These are phyloP conservation scores for Equus quagga DNA, from an alignment of 2,113 vertebrate genomes.

Conservation along the genomic window DNA sequence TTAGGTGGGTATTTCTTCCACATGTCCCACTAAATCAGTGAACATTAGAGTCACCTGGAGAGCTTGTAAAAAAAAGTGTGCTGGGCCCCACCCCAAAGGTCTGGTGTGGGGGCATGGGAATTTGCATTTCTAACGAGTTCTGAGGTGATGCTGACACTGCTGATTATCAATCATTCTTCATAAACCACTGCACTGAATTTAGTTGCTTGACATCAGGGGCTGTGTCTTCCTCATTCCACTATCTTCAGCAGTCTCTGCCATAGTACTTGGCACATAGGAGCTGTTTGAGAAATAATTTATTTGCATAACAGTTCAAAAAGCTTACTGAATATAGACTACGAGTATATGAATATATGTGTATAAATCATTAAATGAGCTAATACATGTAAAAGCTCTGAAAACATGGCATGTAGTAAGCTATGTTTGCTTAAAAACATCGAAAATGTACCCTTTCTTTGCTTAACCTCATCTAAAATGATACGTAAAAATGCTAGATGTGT, in stretches of 20 bases:
- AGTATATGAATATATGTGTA: neutral
- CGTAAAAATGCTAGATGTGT: neutral
- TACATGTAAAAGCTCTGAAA: constrained; percentile 23
- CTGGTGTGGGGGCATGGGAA: neutral
- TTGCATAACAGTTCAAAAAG: neutral
- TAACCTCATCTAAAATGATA: neutral
- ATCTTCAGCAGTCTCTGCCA: neutral
- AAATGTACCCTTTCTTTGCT: constrained; percentile 28
- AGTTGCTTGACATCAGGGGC: neutral
- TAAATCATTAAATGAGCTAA: neutral
- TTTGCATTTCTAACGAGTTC: neutral
- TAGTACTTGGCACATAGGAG: neutral
- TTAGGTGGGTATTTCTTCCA: neutral
- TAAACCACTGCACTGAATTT: neutral
- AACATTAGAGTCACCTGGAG: neutral
- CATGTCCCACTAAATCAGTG: neutral
- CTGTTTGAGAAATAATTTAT: neutral
- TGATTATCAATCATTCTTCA: neutral
- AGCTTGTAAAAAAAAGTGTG: neutral
- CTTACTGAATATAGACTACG: neutral
- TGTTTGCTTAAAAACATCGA: neutral
- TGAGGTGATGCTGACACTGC: neutral
- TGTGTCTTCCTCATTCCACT: neutral
- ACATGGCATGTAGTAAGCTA: neutral
- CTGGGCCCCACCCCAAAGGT: neutral